These are phyloP conservation scores for Cylloceria caligata DNA, from an alignment of 2,888 invertebrate species.

Conservation along the genomic window DNA sequence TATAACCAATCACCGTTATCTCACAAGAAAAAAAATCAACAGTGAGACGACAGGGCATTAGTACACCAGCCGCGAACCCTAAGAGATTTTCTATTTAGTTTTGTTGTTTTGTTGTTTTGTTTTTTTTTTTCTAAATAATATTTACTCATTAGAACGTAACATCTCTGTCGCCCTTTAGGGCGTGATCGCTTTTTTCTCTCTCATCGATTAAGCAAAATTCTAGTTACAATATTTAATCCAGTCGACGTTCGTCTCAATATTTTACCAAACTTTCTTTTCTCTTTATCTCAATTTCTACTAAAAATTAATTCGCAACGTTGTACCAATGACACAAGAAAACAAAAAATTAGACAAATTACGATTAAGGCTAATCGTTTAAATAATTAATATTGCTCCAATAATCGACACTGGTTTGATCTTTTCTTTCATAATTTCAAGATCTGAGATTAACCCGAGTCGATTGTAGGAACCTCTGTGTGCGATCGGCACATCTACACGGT, in stretches of 20 bases:
- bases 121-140: slow-evolving; percentile 54
- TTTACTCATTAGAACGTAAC: slow-evolving; percentile 3
- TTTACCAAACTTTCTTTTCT: slow-evolving; percentile 8
- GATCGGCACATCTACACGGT: slow-evolving; percentile 73
- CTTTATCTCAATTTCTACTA: background rate
- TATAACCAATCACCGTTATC: slow-evolving; percentile 4
- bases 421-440: slow-evolving; percentile 21
- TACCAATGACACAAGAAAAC: no score
- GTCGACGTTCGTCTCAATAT: background rate
- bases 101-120: no score
- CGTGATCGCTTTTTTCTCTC: background rate
- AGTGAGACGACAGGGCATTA: background rate
- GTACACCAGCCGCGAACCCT: slow-evolving; percentile 19
- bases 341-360: slow-evolving; percentile 6
- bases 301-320: background rate
- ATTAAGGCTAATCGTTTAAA: slow-evolving; percentile 1
- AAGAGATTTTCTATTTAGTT: slow-evolving; percentile 47
- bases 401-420: background rate
- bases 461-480: slow-evolving; percentile 60
- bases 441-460: slow-evolving; percentile 46
- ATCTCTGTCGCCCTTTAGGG: slow-evolving; percentile 2
- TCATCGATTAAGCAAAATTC: slow-evolving; percentile 2
- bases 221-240: background rate
- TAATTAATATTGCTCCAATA: background rate
- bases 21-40: background rate